Evolutionary conservation across 2,888 invertebrate species (phyloP).

Genomic region (Drymonia ruficornis): DNA sequence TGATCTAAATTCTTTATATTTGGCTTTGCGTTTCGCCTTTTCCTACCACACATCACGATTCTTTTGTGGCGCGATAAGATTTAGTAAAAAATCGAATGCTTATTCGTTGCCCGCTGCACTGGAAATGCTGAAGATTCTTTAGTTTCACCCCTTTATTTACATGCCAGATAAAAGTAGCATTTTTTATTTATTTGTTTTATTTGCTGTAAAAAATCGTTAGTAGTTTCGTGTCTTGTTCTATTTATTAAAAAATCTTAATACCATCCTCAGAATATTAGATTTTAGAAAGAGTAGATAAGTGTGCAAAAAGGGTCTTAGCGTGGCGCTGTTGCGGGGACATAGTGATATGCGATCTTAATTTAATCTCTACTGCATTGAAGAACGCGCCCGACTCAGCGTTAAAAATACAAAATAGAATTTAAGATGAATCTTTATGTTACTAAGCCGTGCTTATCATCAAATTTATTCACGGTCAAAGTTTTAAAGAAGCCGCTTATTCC

Average conservation of each 20-base stretch:
- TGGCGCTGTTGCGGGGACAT: background rate
- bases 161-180: slow-evolving; percentile 1
- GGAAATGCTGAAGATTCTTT: slow-evolving; percentile 32
- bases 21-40: slow-evolving; percentile 68
- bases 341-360: slow-evolving; percentile 9
- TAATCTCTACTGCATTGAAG: slow-evolving; percentile 9
- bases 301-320: background rate
- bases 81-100: slow-evolving; percentile 63
- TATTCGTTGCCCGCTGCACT: slow-evolving; percentile 50
- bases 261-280: too few species aligned
- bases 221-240: too few species aligned
- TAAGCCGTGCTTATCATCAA: slow-evolving; percentile 43
- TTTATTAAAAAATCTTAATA: too few species aligned
- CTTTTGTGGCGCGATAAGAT: slow-evolving; percentile 70
- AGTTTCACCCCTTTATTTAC: slow-evolving; percentile 19
- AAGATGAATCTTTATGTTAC: slow-evolving; percentile 30
- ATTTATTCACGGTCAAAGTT: slow-evolving; percentile 65
- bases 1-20: slow-evolving; percentile 78
- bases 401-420: slow-evolving; percentile 32
- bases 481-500: slow-evolving; percentile 61
- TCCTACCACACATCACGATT: slow-evolving; percentile 71
- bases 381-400: slow-evolving; percentile 7
- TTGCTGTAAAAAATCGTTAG: too few species aligned
- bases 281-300: background rate
- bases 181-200: background rate